phyloP scores from a whole-genome alignment of 2,797 vertebrate species.

The Anguilla pacifica region DNA sequence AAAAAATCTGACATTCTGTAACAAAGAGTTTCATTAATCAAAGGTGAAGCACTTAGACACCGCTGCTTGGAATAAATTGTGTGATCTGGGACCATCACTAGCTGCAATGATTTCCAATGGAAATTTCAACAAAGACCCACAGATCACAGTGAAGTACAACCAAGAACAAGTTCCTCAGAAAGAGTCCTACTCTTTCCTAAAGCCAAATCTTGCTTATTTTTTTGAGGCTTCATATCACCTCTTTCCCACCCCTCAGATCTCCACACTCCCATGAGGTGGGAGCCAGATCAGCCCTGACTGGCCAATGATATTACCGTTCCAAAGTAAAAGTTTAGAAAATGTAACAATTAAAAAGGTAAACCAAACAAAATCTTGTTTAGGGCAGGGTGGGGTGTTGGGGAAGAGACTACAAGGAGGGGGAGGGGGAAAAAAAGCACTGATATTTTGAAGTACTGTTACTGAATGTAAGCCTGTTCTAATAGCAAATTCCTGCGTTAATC shows the following conservation, averaged over 20 bases:
- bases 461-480: not conserved
- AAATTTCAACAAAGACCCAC: not conserved
- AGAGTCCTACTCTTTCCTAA: not conserved
- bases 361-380: not conserved
- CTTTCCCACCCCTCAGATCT: not conserved
- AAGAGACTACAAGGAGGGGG: slow-evolving; percentile 30
- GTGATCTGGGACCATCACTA: not conserved
- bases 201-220: not conserved
- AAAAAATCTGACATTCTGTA: not conserved
- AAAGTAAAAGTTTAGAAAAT: slow-evolving; percentile 44
- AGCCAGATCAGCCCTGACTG: not conserved
- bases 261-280: not conserved
- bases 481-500: slow-evolving; percentile 74
- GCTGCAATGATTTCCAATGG: not conserved
- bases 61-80: slow-evolving; percentile 5
- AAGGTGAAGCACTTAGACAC: slow-evolving; percentile 17
- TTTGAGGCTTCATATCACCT: not conserved
- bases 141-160: not conserved
- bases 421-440: slow-evolving; percentile 56
- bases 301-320: slow-evolving; percentile 22
- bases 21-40: slow-evolving; percentile 13
- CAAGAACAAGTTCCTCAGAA: not conserved
- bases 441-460: slow-evolving; percentile 37
- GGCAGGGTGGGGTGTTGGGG: slow-evolving; percentile 13
- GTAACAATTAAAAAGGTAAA: not conserved